Base-by-base conservation (phyloP, 1,140 invertebrate genomes). In the Neelides sp. region DNA sequence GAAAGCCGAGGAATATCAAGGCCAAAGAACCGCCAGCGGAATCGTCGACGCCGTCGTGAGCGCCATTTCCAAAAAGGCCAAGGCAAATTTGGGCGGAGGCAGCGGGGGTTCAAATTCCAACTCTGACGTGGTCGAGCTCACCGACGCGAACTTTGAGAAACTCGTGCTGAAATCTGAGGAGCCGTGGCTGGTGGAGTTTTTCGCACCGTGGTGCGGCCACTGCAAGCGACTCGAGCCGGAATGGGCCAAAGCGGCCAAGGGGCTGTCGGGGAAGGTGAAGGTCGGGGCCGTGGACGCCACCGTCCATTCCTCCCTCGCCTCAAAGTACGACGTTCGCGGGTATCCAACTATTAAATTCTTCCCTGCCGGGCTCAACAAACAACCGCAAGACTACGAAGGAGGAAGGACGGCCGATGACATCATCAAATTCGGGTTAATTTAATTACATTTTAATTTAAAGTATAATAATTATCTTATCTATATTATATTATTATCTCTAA, bases 331-430 rank as follows among this genome's bases (percentile, higher is more conserved):
- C 55, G 79, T 98, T 28, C 77, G 82, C 61, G 94, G 95, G 0
- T 98, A 93, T 71, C 95, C 95, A 8, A 97, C 94, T 7, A 98
- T 99, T 54, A 98, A 98, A 70, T 81, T 82, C 65, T 98, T 98
- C 73, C 73, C 79, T 1, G 73, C 80, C 26, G 91, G 91, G 46
- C 78, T 79, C 54, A 92, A 90, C 66, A 72, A 77, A 48, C 56
- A 40, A 64, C 68, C 75, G 4, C 74, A 79, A 53, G 86, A 92
- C 40, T 13, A 13, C 19, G 71, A 78, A 64, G 94, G 94, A 23
- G 94, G 92, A n/a, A 75, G 96, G 48, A 92, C 87, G 0, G 73
- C 83, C 4, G 75, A 68, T 36, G 94, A 96, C 61, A 98, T 99
- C 63, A 84, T 98, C 1, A 73, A 70, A 37, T n/a, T n/a, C 98